phyloP scores from a whole-genome alignment of 2,888 invertebrate species.

The Diarsia rubi region DNA sequence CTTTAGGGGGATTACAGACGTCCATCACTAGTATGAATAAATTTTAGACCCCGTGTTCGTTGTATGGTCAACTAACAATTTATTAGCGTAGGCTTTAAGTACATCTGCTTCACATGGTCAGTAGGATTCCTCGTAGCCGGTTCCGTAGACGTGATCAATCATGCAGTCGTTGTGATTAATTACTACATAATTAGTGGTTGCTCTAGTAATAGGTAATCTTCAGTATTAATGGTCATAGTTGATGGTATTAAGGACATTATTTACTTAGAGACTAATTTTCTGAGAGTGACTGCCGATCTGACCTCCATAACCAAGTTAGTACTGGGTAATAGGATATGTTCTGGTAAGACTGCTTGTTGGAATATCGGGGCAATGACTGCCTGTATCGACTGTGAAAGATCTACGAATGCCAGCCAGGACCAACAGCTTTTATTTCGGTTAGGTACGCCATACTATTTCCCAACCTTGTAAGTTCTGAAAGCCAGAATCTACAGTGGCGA shows the following conservation, averaged over 20 bases:
- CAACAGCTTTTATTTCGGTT: too few relatives aligned
- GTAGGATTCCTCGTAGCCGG: constrained; percentile 32
- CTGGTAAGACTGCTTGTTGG: neutral
- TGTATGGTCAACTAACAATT: neutral
- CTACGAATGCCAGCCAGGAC: too few relatives aligned
- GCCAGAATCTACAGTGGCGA: too few relatives aligned
- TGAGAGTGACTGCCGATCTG: too few relatives aligned
- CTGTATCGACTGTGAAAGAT: too few relatives aligned
- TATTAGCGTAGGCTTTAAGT: neutral
- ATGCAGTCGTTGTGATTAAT: constrained; percentile 27
- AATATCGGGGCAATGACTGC: too few relatives aligned
- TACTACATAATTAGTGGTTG: constrained; percentile 25
- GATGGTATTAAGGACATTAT: constrained; percentile 11
- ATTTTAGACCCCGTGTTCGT: neutral
- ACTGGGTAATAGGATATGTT: neutral
- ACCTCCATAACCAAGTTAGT: neutral
- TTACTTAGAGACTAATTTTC: neutral
- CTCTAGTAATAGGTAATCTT: constrained; percentile 9
- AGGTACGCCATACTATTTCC: too few relatives aligned
- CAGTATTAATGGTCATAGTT: neutral
- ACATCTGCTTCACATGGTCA: constrained; percentile 10
- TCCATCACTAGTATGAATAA: too few relatives aligned
- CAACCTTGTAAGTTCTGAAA: too few relatives aligned
- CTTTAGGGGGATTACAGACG: too few relatives aligned
- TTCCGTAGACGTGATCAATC: constrained; percentile 31